Base-by-base conservation (phyloP, 1,140 invertebrate genomes). In the Solenopsis fugax region DNA sequence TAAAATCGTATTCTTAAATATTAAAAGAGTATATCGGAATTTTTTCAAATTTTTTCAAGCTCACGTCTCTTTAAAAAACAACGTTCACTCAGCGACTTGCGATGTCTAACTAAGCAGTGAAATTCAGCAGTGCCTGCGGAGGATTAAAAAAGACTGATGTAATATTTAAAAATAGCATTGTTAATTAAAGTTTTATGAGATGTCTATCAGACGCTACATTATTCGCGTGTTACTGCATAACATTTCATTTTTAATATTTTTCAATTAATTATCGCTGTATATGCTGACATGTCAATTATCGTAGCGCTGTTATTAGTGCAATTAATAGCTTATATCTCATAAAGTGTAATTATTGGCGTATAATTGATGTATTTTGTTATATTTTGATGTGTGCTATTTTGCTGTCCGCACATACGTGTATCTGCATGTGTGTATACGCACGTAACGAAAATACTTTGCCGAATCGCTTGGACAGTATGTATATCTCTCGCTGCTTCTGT, bases 381-480 rank as follows among this genome's bases (percentile, higher is more conserved):
- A 29, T 29, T 29, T 29, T 29, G 29, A 29, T 29, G 29, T 29
- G 29, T 2, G 29, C 29, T 29, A 29, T 0, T 58, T 60, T 41
- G 72, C 29, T 56, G 16, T 58, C 4, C 34, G 54, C 29, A 18
- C 10, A 13, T 10, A 37, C 16, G 54, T 18, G 34, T 58, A 21
- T 24, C 18, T 58, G 52, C n/a, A 54, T 73, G 45, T 52, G 37
- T 18, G 29, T 16, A 12, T 67, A 45, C 13, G n/a, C 65, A 45
- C 16, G 16, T 71, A 67, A 84, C 12, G 71, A 76, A 75, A 73
- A 64, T 34, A 60, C 75, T 84, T 29, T 60, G 16, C 13, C 65
- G 21, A 56, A 58, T 56, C 7, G 34, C 34, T 69, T n/a, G 50
- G 16, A 72, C 37, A 56, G 56, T 54, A 24, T 71, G 24, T 29